Evolutionary conservation across 2,797 vertebrate genomes (phyloP), one percentile per base, ranked within the genome.

Genomic region (Cottoperca gobio): DNA sequence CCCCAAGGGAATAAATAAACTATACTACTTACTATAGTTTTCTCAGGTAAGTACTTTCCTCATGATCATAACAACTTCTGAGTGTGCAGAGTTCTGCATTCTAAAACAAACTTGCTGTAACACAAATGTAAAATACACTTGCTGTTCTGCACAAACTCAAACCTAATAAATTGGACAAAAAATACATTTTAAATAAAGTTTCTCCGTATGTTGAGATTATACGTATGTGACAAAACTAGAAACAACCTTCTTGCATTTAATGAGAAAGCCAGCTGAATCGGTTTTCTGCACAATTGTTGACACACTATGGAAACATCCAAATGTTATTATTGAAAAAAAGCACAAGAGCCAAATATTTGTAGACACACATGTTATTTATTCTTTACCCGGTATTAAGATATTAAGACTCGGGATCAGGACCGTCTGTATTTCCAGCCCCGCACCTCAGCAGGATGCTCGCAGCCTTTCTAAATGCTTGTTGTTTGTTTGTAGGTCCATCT

Each of bases 401-500:
- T 74, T 67, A n/a, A 28, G 12, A 62, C 58, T 49, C 19, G 37
- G 23, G n/a, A n/a, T n/a, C n/a, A n/a, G 17, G 17, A 28, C 39
- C 40, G 49, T 73, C 66, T 82, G 73, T 48, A 23, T 67, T 55
- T 31, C 67, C 16, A 59, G 53, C 58, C 66, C 16, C 48, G 49
- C 24, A 52, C 24, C 43, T 45, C 24, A 37, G 54, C 55, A 57
- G 69, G 60, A 66, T 66, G 52, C 58, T 50, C 8, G 5, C 40
- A 23, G 42, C 21, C 37, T 49, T 19, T 77, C 5, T 76, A 28
- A 83, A 76, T 50, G 9, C 39, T 64, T 23, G 3, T 49, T 48
- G 45, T 84, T 61, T 83, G 52, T 84, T 71, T 92, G 70, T 68
- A 99, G 98, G 94, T 98, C 97, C 24, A 95, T 99, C 76, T 97